A percentile compares a stretch with the other conserved stretches of the same genome.
Conservation (phyloP, 2,888 invertebrate species). For the Brachypterus glaber region DNA sequence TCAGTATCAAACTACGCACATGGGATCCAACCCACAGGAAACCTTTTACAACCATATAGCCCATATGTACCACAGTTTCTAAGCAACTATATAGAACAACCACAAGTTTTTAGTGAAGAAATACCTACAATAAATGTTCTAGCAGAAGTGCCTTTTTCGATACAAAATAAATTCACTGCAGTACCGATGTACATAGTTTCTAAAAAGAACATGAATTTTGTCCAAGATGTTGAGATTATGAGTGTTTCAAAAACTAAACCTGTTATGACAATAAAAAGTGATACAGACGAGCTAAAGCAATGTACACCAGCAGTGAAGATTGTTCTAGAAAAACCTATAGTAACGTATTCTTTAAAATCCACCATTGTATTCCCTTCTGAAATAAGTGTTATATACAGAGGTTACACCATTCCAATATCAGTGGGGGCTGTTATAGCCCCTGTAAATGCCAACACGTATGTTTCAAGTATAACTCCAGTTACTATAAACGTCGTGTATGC, state of each 20-base stretch:
- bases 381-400: slow-evolving; percentile 36
- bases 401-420: slow-evolving; percentile 36
- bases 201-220: slow-evolving; percentile 33
- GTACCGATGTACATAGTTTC: slow-evolving; percentile 37
- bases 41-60: slow-evolving; percentile 14
- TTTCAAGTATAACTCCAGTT: slow-evolving; percentile 35
- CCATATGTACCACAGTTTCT: slow-evolving; percentile 10
- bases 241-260: slow-evolving; percentile 36
- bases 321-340: slow-evolving; percentile 36
- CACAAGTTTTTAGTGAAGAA: slow-evolving; percentile 15
- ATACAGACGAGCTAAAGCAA: slow-evolving; percentile 30
- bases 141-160: slow-evolving; percentile 32
- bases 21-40: too few species aligned
- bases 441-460: slow-evolving; percentile 29
- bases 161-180: slow-evolving; percentile 33
- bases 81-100: background rate
- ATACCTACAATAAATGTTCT: slow-evolving; percentile 33
- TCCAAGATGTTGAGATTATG: slow-evolving; percentile 36
- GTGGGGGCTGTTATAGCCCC: slow-evolving; percentile 42
- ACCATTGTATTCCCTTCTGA: slow-evolving; percentile 40
- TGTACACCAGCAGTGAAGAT: slow-evolving; percentile 41
- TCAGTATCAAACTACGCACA: slow-evolving; percentile 13
- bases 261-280: slow-evolving; percentile 35
- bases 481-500: slow-evolving; percentile 39
- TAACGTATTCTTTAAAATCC: slow-evolving; percentile 36